Evolutionary conservation across 2,113 vertebrate species (phyloP).

Genomic region (Otus sunia): DNA sequence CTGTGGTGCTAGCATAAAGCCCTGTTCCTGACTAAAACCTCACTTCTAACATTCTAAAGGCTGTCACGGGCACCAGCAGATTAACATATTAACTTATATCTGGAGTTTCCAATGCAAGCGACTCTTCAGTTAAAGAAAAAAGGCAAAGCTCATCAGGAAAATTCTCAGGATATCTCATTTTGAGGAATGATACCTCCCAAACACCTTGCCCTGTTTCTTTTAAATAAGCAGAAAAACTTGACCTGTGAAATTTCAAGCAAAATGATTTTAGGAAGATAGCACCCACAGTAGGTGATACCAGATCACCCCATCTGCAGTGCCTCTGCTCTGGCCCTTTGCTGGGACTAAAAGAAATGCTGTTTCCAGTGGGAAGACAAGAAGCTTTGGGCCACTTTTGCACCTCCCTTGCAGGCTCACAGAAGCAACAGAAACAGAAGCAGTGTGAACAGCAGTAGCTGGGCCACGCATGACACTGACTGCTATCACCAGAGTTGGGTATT

Average conservation of each 20-base stretch:
- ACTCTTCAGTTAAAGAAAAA: not conserved
- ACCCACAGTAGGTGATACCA: accelerated
- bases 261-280: not conserved
- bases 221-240: not conserved
- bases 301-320: not conserved
- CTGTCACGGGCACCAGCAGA: not conserved
- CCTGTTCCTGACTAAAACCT: not conserved
- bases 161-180: not conserved
- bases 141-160: not conserved
- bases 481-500: not conserved
- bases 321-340: not conserved
- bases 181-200: not conserved
- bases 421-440: not conserved
- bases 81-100: not conserved
- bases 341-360: not conserved
- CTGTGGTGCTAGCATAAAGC: not conserved
- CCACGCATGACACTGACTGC: not conserved
- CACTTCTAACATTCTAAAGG: not conserved
- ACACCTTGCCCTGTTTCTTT: not conserved
- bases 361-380: not conserved
- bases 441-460: not conserved
- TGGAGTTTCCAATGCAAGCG: not conserved
- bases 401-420: not conserved
- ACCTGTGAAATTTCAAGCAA: not conserved
- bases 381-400: not conserved